These are phyloP conservation scores for Nephila pilipes DNA, from an alignment of 1,140 invertebrate genomes.

Conservation along the genomic window DNA sequence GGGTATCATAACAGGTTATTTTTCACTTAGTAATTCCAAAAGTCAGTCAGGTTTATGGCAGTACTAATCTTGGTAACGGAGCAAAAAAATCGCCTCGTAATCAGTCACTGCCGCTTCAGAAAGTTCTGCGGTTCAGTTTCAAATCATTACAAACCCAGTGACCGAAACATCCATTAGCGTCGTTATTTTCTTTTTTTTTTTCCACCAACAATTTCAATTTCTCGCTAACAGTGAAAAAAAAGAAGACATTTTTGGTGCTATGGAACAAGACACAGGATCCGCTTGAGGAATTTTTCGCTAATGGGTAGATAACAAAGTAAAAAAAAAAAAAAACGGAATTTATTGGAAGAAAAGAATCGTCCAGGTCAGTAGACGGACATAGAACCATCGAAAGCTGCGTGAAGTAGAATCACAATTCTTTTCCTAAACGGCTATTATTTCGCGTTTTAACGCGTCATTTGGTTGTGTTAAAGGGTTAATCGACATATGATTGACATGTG, in stretches of 20 bases:
- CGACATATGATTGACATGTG: constrained; percentile 51
- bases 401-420: background rate
- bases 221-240: background rate
- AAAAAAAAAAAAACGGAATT: constrained; percentile 2
- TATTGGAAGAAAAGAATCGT: background rate
- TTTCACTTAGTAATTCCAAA: background rate
- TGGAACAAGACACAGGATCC: constrained; percentile 32
- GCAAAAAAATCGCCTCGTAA: background rate
- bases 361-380: background rate
- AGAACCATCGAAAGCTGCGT: constrained; percentile 1
- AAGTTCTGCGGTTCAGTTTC: background rate
- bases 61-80: background rate
- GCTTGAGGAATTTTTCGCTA: constrained; percentile 29
- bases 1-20: background rate
- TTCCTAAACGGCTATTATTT: constrained; percentile 58
- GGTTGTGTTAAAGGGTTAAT: constrained; percentile 22
- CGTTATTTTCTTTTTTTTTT: constrained; percentile 3
- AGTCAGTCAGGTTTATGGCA: background rate
- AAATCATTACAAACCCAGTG: constrained; percentile 53
- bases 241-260: background rate
- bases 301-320: background rate
- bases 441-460: constrained; percentile 58
- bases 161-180: constrained; percentile 51
- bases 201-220: constrained; percentile 22
- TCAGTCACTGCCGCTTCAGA: constrained; percentile 5